Percentiles rank a stretch among this genome's conserved stretches.
phyloP scores from a whole-genome alignment of 2,797 vertebrate genomes.

The Hoplostethus mediterraneus region DNA sequence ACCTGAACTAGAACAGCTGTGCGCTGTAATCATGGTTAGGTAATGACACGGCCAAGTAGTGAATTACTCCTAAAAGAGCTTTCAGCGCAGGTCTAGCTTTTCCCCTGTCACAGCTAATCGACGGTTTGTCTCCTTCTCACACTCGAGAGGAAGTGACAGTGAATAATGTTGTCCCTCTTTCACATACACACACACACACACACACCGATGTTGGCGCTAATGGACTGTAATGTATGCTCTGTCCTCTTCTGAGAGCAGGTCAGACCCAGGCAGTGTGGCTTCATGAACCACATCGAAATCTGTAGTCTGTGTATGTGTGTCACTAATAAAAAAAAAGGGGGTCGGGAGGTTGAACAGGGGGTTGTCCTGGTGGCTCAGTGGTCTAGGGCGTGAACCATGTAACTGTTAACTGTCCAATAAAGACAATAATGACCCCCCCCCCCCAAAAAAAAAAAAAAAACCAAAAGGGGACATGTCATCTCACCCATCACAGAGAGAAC shows the following conservation, averaged over 20 bases:
- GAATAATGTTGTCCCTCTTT: conserved; percentile 37
- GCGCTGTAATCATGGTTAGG: background rate
- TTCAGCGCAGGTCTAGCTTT: conserved; percentile 4
- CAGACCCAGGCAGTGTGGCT: conserved; percentile 23
- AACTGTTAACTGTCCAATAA: background rate
- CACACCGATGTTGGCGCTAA: conserved; percentile 30
- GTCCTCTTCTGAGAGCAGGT: conserved; percentile 19
- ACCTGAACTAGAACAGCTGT: background rate
- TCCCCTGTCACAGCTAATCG: conserved; percentile 29
- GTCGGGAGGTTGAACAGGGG: no score
- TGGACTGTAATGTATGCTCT: conserved; percentile 33
- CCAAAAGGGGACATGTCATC: background rate
- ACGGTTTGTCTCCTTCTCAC: conserved; percentile 21
- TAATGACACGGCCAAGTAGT: conserved; percentile 16
- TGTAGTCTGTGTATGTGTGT: background rate
- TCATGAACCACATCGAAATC: background rate
- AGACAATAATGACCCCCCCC: no score
- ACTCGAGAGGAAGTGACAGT: conserved; percentile 37
- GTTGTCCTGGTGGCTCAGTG: no score
- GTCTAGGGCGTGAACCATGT: no score
- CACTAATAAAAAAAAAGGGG: no score
- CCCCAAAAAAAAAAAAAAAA: no score
- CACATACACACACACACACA: no score
- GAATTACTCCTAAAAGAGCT: conserved; percentile 4
- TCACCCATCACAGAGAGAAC: background rate